Percentiles rank a stretch among this genome's conserved stretches.
phyloP scores from a whole-genome alignment of 2,888 invertebrate species.

The Rhynchonema sp. region DNA sequence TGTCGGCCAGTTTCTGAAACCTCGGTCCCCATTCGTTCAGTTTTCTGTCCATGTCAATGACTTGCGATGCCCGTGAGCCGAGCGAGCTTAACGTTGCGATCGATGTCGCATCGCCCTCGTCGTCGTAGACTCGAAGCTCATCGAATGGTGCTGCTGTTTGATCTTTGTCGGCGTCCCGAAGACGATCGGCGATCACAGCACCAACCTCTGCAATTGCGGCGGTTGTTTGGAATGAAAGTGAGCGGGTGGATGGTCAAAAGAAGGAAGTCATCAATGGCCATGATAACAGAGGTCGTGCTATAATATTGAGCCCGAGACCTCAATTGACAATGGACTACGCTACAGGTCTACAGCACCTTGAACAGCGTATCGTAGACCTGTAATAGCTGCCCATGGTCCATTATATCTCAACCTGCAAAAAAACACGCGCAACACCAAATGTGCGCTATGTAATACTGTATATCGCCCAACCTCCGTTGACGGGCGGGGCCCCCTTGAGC shows the following conservation, averaged over 20 bases:
- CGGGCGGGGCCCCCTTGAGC: not conserved
- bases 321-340: too few species aligned
- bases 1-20: conserved; percentile 8
- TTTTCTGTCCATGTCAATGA: conserved; percentile 73
- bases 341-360: too few species aligned
- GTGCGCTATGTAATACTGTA: too few species aligned
- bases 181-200: conserved; percentile 81
- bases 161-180: conserved; percentile 84
- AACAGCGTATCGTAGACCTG: too few species aligned
- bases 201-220: conserved; percentile 59
- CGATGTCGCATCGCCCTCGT: conserved; percentile 74
- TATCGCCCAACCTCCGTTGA: conserved; percentile 1
- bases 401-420: too few species aligned
- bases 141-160: conserved; percentile 94
- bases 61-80: conserved; percentile 34
- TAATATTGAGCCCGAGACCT: too few species aligned
- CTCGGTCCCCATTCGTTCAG: conserved; percentile 9
- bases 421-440: too few species aligned
- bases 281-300: too few species aligned
- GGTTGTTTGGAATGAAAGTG: too few species aligned
- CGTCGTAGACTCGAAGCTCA: conserved; percentile 92
- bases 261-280: too few species aligned
- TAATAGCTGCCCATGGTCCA: too few species aligned
- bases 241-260: too few species aligned
- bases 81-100: conserved; percentile 74